Conservation (phyloP, 1,140 invertebrate genomes). For the Sarcophaga peregrina region DNA sequence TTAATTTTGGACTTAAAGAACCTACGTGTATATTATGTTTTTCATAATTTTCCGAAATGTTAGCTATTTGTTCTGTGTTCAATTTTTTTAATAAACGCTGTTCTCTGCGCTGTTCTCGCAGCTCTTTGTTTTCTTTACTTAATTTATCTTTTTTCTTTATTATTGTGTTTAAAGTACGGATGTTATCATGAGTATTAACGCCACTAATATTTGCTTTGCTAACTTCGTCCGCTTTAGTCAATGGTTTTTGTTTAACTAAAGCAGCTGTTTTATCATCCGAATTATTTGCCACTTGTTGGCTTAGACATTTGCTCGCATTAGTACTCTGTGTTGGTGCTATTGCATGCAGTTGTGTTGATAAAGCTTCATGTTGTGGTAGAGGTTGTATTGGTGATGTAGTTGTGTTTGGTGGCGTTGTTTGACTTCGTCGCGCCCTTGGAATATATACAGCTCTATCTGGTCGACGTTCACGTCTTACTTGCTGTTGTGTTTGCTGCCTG, state of each 20-base stretch:
- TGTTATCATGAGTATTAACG: constrained; percentile 1
- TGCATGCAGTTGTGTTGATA: constrained; percentile 42
- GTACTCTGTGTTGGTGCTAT: constrained; percentile 33
- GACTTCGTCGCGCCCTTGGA: constrained; percentile 74
- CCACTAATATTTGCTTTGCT: constrained; percentile 17
- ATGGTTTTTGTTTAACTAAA: constrained; percentile 46
- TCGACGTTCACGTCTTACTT: constrained; percentile 69
- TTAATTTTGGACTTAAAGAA: constrained; percentile 3
- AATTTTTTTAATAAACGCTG: constrained; percentile 26
- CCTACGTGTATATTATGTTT: background rate
- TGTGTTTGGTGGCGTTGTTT: constrained; percentile 66
- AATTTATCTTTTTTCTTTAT: constrained; percentile 36
- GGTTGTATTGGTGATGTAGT: constrained; percentile 48
- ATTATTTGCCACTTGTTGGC: constrained; percentile 47
- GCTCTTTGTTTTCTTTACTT: constrained; percentile 33
- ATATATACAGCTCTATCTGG: constrained; percentile 84
- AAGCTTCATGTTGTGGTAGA: constrained; percentile 44
- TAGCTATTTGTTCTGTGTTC: background rate
- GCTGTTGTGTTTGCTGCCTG: constrained; percentile 33
- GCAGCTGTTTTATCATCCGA: constrained; percentile 35
- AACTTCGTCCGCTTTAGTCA: constrained; percentile 52
- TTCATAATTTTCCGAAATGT: constrained; percentile 23
- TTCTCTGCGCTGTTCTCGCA: constrained; percentile 34
- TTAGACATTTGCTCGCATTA: constrained; percentile 39
- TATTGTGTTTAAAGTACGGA: constrained; percentile 7